These are phyloP conservation scores for Barbus barbus DNA, from an alignment of 2,113 vertebrate species.

Conservation along the genomic window DNA sequence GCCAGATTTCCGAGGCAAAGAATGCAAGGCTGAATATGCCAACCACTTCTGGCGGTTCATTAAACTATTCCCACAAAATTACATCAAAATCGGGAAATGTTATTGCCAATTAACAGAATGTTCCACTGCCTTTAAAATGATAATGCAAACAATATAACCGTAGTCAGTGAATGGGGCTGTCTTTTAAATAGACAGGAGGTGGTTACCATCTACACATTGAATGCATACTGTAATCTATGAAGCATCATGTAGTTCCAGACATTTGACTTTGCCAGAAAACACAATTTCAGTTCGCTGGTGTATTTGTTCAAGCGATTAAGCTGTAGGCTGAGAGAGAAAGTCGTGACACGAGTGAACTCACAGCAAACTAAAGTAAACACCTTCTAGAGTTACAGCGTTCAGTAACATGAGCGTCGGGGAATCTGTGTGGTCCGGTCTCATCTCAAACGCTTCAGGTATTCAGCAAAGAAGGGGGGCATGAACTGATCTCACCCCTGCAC, in stretches of 20 bases:
- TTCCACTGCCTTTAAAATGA: background rate
- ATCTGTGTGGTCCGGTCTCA: slow-evolving; percentile 77
- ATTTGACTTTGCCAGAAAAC: slow-evolving; percentile 54
- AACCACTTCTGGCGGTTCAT: background rate
- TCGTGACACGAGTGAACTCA: slow-evolving; percentile 63
- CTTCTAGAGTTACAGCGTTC: slow-evolving; percentile 71
- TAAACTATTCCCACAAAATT: background rate
- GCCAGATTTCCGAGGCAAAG: background rate
- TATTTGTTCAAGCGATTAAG: slow-evolving; percentile 67
- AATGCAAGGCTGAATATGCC: background rate
- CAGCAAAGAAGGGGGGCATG: slow-evolving; percentile 58
- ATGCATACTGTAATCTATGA: slow-evolving; percentile 33
- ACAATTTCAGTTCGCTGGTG: slow-evolving; percentile 44
- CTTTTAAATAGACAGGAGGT: background rate
- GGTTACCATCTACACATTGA: background rate
- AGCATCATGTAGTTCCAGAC: slow-evolving; percentile 67
- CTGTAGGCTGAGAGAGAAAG: slow-evolving; percentile 55
- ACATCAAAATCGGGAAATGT: background rate
- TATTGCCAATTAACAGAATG: background rate
- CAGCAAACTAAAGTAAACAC: slow-evolving; percentile 69
- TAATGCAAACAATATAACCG: background rate
- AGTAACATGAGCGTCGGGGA: slow-evolving; percentile 54
- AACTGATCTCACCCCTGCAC: slow-evolving; percentile 61
- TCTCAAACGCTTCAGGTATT: slow-evolving; percentile 65
- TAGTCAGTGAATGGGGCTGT: background rate